phyloP scores from a whole-genome alignment of 2,888 invertebrate genomes.

The Copidosoma aretas region DNA sequence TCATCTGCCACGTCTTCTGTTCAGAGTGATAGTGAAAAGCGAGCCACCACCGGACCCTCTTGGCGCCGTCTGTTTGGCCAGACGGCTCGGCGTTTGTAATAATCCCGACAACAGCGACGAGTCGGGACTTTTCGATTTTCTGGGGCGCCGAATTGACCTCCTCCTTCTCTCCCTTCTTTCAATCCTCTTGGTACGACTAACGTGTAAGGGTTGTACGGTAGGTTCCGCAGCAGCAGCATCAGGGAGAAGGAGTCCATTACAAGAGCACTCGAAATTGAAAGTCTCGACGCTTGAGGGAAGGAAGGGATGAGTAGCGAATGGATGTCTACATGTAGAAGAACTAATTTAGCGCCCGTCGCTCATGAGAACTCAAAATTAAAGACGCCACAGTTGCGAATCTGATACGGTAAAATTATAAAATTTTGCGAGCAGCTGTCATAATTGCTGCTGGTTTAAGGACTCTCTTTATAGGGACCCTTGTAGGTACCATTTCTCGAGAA shows the following conservation, averaged over 20 bases:
- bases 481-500: too few relatives aligned
- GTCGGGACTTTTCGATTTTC: conserved; percentile 43
- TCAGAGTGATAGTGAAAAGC: neutral
- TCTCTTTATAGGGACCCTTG: too few relatives aligned
- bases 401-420: conserved; percentile 25
- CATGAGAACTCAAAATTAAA: conserved; percentile 25
- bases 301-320: too few relatives aligned
- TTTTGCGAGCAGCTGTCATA: neutral
- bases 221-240: neutral
- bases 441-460: too few relatives aligned
- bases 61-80: conserved; percentile 14
- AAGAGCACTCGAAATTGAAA: conserved; percentile 20
- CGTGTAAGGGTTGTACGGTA: neutral
- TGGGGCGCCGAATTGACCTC: conserved; percentile 37
- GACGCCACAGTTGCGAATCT: neutral
- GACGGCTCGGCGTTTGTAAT: conserved; percentile 19
- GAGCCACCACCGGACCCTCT: conserved; percentile 3
- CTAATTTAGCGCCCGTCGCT: conserved; percentile 30
- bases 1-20: neutral
- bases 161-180: neutral
- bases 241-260: conserved; percentile 6
- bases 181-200: neutral
- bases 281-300: conserved; percentile 36
- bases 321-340: neutral
- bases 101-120: conserved; percentile 22